These are phyloP conservation scores for Prunella himalayana DNA, from an alignment of 2,113 vertebrate genomes.

Conservation along the genomic window DNA sequence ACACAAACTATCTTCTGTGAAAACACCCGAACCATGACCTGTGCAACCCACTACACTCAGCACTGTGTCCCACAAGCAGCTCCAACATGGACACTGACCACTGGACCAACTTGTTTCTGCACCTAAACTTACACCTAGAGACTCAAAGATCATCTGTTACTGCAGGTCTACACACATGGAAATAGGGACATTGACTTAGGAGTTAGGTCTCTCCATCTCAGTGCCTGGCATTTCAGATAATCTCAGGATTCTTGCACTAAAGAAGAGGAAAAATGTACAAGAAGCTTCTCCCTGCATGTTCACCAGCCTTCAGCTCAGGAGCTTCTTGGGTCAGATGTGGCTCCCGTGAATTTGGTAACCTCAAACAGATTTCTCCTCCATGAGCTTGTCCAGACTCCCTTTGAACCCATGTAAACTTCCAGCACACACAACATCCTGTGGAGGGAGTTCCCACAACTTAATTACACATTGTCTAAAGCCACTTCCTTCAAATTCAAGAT, in stretches of 20 bases:
- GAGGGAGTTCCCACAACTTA: constrained; percentile 50
- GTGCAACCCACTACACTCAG: neutral
- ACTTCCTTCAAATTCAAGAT: constrained; percentile 43
- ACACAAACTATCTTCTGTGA: neutral
- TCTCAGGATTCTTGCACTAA: neutral
- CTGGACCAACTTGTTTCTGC: neutral
- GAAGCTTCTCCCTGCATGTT: neutral
- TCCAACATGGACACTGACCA: neutral
- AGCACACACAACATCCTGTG: constrained; percentile 14
- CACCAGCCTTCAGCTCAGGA: neutral
- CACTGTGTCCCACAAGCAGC: neutral
- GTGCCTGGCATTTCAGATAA: neutral
- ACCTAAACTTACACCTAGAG: neutral
- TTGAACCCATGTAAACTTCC: constrained; percentile 21
- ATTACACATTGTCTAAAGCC: constrained; percentile 54
- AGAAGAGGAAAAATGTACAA: neutral
- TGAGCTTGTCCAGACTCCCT: neutral
- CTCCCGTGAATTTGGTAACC: neutral
- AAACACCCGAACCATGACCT: neutral
- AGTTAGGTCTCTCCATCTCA: neutral
- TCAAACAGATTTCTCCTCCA: constrained; percentile 14
- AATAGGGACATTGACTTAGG: fast-evolving
- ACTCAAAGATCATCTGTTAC: neutral
- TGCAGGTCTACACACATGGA: neutral
- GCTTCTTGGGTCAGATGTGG: neutral